Evolutionary conservation across 2,888 invertebrate genomes (phyloP), one percentile per base, ranked within the genome.

Genomic region (Agrilus mali): DNA sequence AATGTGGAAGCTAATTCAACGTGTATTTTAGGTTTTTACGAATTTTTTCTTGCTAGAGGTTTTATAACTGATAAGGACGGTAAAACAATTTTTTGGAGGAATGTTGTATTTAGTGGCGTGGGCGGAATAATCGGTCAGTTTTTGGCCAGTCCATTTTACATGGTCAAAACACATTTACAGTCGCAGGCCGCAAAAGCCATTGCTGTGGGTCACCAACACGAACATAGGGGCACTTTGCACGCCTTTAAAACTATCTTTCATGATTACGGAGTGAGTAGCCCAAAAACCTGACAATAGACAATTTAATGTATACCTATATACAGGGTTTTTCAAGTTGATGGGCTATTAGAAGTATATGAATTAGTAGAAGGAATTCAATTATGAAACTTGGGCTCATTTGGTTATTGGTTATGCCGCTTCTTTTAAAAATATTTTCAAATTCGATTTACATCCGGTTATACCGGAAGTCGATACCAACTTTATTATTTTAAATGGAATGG

Each of bases 81-180:
- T 5, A 63, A 70, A 17, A 61, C 73, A 15, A 67, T 72, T 38
- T 66, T 74, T 42, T 49, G 62, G 43, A 64, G 37, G 59, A 72
- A 69, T 50, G 65, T 74, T 1, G 31, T 68, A 7, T 68, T 73
- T 13, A 75, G 77, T 31, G 75, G 76, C 3, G 55, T 73, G 3
- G 77, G 83, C 36, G 87, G 88, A 0, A 68, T 76, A 15, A 53
- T 80, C 44, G 84, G 86, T 4, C 82, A 84, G 1, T 66, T 77
- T 37, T 62, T 77, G 15, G 80, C 80, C 15, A 86, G 85, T 60
- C 89, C 89, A 0, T 73, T 85, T 33, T 86, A 82, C 47, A 72
- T 88, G 60, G 71, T 92, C 8, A 92, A 92, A 70, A 89, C 87
- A 2, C 90, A 90, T 57, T 73, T 90, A 42, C 90, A 92, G 61